A percentile compares a stretch with the other conserved stretches of the same genome.
These are phyloP conservation scores for Intellagama lesueurii DNA, from an alignment of 2,797 vertebrate species.

Conservation along the genomic window DNA sequence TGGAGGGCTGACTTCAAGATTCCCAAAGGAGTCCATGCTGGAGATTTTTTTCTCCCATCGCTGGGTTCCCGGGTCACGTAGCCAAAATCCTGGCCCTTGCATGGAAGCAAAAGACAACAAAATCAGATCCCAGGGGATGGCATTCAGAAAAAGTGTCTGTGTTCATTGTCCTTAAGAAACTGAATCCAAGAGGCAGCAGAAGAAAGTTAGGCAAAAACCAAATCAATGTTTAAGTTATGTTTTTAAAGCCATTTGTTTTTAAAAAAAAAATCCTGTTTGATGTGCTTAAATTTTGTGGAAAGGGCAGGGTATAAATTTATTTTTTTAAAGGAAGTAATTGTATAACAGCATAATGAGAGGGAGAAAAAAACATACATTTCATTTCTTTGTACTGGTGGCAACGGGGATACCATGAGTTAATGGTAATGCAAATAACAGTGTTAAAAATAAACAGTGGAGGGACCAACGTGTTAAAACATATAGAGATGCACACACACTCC, in stretches of 20 bases:
- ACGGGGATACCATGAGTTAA: neutral
- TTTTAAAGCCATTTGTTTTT: too few species aligned
- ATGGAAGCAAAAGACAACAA: fast-evolving
- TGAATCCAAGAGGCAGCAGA: neutral
- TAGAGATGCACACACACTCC: neutral
- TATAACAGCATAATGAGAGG: neutral
- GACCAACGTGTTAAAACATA: fast-evolving
- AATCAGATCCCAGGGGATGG: neutral
- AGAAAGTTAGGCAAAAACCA: neutral
- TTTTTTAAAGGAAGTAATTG: too few species aligned
- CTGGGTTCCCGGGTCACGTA: constrained; percentile 83
- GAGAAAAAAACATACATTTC: neutral
- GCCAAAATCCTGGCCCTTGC: constrained; percentile 92
- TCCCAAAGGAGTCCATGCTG: constrained; percentile 92
- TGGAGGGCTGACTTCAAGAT: constrained; percentile 94
- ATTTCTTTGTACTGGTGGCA: neutral
- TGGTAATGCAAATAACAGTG: too few species aligned
- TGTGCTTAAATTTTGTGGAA: too few species aligned
- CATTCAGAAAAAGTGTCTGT: too few species aligned
- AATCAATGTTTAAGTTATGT: too few species aligned
- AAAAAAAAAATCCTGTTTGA: too few species aligned
- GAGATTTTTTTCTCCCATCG: neutral
- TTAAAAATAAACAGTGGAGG: neutral
- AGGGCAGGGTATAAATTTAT: too few species aligned
- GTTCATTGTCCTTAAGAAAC: neutral